Evolutionary conservation across 2,113 vertebrate species (phyloP).

Genomic region (Tachysurus vachellii): DNA sequence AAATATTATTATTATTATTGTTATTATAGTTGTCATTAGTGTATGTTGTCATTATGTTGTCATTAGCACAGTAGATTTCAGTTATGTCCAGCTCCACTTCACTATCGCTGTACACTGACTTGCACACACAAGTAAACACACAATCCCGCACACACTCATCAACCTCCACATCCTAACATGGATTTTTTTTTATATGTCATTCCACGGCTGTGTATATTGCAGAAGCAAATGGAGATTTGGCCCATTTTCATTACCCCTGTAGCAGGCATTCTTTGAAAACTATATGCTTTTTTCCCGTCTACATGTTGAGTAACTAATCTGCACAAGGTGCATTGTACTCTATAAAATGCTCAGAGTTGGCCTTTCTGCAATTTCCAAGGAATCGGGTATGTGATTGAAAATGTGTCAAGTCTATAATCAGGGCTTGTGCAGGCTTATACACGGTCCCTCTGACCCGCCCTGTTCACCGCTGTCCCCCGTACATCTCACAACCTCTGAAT

Average conservation of each 20-base stretch:
- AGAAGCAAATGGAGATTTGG: slow-evolving; percentile 57
- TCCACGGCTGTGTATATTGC: slow-evolving; percentile 49
- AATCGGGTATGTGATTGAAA: slow-evolving; percentile 61
- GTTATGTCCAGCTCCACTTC: slow-evolving; percentile 6
- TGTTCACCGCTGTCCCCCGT: slow-evolving; percentile 14
- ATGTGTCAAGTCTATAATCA: slow-evolving; percentile 52
- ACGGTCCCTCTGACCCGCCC: slow-evolving; percentile 40
- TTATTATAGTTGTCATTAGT: background rate
- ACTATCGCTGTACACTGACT: slow-evolving; percentile 2
- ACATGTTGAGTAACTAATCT: slow-evolving; percentile 61
- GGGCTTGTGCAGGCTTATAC: background rate
- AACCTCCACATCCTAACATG: slow-evolving; percentile 42
- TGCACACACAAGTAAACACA: slow-evolving; percentile 10
- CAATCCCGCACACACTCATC: slow-evolving; percentile 6
- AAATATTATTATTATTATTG: background rate
- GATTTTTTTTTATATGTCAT: slow-evolving; percentile 54
- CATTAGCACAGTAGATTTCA: slow-evolving; percentile 22
- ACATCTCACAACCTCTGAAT: slow-evolving; percentile 18
- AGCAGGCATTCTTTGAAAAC: slow-evolving; percentile 56
- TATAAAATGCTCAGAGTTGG: slow-evolving; percentile 57
- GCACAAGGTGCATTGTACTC: slow-evolving; percentile 51
- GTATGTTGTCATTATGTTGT: background rate
- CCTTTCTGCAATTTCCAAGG: slow-evolving; percentile 59
- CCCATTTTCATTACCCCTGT: slow-evolving; percentile 62
- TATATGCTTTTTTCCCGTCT: slow-evolving; percentile 43